Evolutionary conservation across 1,140 invertebrate genomes (phyloP).

Genomic region (Calephelis virginiensis): DNA sequence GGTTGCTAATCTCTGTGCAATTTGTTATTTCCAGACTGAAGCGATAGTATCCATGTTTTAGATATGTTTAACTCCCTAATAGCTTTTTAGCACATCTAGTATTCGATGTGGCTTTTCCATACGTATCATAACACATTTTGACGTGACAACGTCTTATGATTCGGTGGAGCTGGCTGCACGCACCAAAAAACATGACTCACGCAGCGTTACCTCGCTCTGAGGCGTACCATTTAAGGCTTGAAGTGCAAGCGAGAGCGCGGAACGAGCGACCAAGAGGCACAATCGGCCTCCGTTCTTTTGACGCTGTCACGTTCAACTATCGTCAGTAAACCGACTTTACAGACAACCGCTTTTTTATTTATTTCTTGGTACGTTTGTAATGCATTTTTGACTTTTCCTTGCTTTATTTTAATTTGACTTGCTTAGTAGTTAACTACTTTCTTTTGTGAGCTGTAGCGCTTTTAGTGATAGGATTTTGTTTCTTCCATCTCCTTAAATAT

Average conservation of each 20-base stretch:
- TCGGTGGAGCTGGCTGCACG: too few species aligned
- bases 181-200: too few species aligned
- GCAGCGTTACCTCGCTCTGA: too few species aligned
- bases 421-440: not conserved
- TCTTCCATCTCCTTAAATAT: not conserved
- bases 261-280: too few species aligned
- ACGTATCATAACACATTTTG: constrained; percentile 1
- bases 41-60: constrained; percentile 32
- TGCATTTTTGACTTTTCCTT: not conserved
- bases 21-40: constrained; percentile 23
- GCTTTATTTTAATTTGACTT: not conserved
- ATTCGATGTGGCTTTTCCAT: constrained; percentile 33
- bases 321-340: too few species aligned
- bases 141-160: too few species aligned
- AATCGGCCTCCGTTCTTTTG: too few species aligned
- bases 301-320: too few species aligned
- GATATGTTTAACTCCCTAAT: constrained; percentile 30
- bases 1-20: constrained; percentile 34
- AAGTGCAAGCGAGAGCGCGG: too few species aligned
- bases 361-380: not conserved
- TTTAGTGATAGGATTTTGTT: not conserved
- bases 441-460: not conserved
- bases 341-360: not conserved
- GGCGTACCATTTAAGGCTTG: too few species aligned
- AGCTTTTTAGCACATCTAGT: constrained; percentile 30